Evolutionary conservation across 2,888 invertebrate genomes (phyloP).

Genomic region (Anagyrus pseudococci): DNA sequence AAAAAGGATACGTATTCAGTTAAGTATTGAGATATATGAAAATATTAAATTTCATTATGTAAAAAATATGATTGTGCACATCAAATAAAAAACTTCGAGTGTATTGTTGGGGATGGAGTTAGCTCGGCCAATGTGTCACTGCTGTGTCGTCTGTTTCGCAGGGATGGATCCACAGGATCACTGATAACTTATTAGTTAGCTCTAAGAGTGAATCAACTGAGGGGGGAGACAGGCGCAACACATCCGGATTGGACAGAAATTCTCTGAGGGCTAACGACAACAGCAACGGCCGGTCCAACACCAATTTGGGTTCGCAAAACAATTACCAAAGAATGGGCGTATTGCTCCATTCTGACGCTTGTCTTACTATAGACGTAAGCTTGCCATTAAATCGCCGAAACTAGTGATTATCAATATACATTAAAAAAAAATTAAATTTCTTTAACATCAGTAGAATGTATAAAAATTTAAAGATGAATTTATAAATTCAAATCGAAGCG

Average conservation of each 20-base stretch:
- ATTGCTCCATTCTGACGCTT: no score
- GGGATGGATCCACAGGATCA: conserved; percentile 60
- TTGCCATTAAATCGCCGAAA: no score
- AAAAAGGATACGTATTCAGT: background rate
- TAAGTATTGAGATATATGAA: background rate
- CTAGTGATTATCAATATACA: no score
- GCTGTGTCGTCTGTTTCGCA: conserved; percentile 55
- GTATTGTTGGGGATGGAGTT: conserved; percentile 25
- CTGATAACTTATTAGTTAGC: conserved; percentile 56
- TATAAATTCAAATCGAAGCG: background rate
- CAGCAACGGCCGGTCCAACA: background rate
- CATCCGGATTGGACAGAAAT: no score
- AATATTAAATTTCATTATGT: no score
- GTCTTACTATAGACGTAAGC: no score
- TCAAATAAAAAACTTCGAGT: conserved; percentile 28
- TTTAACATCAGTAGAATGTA: no score
- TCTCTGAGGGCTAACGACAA: background rate
- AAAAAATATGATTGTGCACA: background rate
- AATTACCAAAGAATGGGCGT: no score
- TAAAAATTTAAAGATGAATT: background rate
- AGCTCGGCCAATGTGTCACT: conserved; percentile 3
- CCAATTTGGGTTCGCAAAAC: conserved; percentile 18
- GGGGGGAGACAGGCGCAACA: conserved; percentile 55
- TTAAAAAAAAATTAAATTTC: no score
- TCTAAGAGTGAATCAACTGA: conserved; percentile 48